Evolutionary conservation across 2,888 invertebrate species (phyloP), one percentile per base, ranked within the genome.

Genomic region (Leptinotarsa juncta): DNA sequence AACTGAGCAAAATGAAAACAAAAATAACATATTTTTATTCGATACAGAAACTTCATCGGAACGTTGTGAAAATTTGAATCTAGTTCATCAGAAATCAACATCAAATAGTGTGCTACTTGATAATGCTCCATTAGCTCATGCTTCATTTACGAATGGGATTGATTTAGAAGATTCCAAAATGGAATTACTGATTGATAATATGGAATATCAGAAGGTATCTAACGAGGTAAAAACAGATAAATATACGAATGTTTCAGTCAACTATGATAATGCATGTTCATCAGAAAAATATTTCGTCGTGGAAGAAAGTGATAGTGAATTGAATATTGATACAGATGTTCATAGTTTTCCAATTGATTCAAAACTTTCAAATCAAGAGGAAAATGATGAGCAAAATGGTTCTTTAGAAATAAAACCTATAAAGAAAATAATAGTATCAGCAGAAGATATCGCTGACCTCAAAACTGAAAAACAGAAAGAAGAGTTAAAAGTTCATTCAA

Each of bases 261-360:
- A 32, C 26, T 32, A 32, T 32, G 26, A 32, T 14, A 55, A 7
- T 50, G 15, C 50, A 50, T 15, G 50, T 50, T 50, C 50, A 14
- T 50, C 50, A 50, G 50, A 50, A 50, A 50, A 14, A 50, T 14
- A 15, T 50, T 14, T 14, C 50, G 3, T 50, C 50, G 15, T 50
- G 50, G 50, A 50, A 50, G 50, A 50, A 50, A 50, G 50, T 50
- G 50, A 50, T 50, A 50, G 50, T 50, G 50, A 50, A 50, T 50
- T 50, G 15, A 50, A 50, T 15, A 10, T 50, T 15, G 50, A 50
- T 14, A 10, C 50, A 10, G 50, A 50, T 50, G 50, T 50, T 50
- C 50, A 50, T 50, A 15, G 50, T 50, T 50, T 10, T 50, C 15
- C 3, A 14, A 10, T 2, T 3, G 4, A 4, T 14, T 14, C 15